Conservation (phyloP, 2,113 vertebrate genomes). For the Mustela lutreola region DNA sequence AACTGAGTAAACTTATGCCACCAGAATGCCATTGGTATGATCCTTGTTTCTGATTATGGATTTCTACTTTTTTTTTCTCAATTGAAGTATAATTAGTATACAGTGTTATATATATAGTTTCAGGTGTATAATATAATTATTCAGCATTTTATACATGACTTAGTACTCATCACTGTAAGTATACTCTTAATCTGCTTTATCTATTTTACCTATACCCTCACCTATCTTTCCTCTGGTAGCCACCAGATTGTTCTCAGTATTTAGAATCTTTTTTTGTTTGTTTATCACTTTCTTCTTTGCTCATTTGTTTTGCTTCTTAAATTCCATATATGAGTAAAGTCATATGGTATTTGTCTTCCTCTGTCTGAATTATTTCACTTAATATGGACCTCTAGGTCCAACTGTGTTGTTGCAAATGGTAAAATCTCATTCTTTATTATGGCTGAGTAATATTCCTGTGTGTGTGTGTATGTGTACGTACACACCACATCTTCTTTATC, state of each 20-base stretch:
- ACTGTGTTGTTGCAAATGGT: background rate
- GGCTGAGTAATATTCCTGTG: background rate
- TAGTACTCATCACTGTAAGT: background rate
- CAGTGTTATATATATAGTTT: background rate
- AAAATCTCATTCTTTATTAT: background rate
- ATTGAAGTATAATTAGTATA: background rate
- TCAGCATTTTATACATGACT: background rate
- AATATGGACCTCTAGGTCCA: background rate
- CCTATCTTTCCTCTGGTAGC: background rate
- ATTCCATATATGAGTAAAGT: background rate
- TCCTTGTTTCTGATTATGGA: conserved; percentile 53
- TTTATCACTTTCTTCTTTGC: background rate
- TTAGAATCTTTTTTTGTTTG: background rate
- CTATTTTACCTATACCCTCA: background rate
- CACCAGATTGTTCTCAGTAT: background rate
- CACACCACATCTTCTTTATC: too few species aligned
- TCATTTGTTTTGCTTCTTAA: background rate
- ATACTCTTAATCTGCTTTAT: background rate
- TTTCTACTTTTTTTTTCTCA: background rate
- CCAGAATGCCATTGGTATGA: conserved; percentile 98
- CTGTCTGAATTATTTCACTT: background rate
- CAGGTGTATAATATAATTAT: background rate
- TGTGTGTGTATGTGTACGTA: too few species aligned
- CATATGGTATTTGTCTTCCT: background rate
- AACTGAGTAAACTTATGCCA: conserved; percentile 97